Evolutionary conservation across 2,888 invertebrate genomes (phyloP).

Genomic region (Zygaena filipendulae): DNA sequence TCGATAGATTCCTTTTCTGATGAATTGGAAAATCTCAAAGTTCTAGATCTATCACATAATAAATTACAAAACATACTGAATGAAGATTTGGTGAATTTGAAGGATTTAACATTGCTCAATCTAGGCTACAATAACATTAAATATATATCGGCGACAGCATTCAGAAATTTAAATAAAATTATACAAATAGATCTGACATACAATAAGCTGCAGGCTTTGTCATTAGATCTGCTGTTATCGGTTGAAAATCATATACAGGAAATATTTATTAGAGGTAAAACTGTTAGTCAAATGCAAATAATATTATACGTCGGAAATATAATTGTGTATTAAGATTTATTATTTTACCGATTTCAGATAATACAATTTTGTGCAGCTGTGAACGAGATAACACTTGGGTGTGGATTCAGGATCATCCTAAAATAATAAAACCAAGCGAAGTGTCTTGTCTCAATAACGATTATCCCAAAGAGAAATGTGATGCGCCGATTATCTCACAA

Average conservation of each 20-base stretch:
- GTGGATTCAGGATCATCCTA: conserved; percentile 89
- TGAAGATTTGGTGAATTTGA: conserved; percentile 80
- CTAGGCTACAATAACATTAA: conserved; percentile 86
- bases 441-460: conserved; percentile 47
- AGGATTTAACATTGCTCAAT: conserved; percentile 81
- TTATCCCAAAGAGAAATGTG: conserved; percentile 54
- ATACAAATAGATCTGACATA: conserved; percentile 81
- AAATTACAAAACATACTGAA: conserved; percentile 82
- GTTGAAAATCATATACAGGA: conserved; percentile 86
- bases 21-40: conserved; percentile 80
- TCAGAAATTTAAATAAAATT: conserved; percentile 80
- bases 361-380: conserved; percentile 89
- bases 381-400: conserved; percentile 93
- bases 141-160: conserved; percentile 81
- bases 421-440: conserved; percentile 43
- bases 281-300: conserved; percentile 18
- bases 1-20: conserved; percentile 84
- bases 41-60: conserved; percentile 85
- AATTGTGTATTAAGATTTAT: background rate
- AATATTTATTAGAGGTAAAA: conserved; percentile 81
- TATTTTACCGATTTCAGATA: conserved; percentile 70
- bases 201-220: conserved; percentile 84
- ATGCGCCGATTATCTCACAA: conserved; percentile 82
- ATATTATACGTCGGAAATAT: background rate
- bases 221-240: conserved; percentile 80